phyloP scores from a whole-genome alignment of 1,140 invertebrate species.

The Drosophila tristis region DNA sequence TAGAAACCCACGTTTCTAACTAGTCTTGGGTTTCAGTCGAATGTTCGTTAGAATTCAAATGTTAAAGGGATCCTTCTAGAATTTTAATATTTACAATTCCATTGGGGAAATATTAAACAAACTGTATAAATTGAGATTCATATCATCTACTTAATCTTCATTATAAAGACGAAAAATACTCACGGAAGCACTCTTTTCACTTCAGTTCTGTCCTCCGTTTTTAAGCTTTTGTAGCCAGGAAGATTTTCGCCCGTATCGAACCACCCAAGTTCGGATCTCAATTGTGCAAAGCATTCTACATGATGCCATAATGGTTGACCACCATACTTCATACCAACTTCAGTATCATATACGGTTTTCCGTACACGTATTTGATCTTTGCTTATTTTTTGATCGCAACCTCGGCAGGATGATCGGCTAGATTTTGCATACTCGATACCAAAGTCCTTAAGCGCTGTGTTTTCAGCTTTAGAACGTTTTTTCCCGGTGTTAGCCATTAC shows the following conservation, averaged over 20 bases:
- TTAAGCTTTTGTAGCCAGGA: conserved; percentile 90
- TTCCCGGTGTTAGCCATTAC: conserved; percentile 68
- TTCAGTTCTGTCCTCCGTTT: conserved; percentile 89
- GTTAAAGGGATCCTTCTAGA: no score
- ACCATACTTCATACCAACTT: conserved; percentile 91
- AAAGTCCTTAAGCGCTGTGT: conserved; percentile 88
- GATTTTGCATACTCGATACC: conserved; percentile 95
- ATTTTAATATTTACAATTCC: no score
- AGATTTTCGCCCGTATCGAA: conserved; percentile 89
- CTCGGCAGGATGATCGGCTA: conserved; percentile 90
- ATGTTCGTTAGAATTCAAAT: not conserved
- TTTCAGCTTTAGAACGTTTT: conserved; percentile 82
- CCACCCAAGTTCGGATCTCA: conserved; percentile 88
- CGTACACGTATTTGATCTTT: conserved; percentile 93
- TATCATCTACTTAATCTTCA: not conserved
- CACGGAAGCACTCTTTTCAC: conserved; percentile 86
- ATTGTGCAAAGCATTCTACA: conserved; percentile 93
- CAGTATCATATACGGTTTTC: conserved; percentile 94
- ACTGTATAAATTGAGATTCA: not conserved
- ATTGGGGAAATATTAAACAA: no score
- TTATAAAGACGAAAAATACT: conserved; percentile 31
- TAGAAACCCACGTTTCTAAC: no score
- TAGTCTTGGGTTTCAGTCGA: not conserved
- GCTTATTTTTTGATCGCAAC: conserved; percentile 94
- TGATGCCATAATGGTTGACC: conserved; percentile 95